Base-by-base conservation (phyloP, 2,888 invertebrate genomes). In the Ochropleura leucogaster region DNA sequence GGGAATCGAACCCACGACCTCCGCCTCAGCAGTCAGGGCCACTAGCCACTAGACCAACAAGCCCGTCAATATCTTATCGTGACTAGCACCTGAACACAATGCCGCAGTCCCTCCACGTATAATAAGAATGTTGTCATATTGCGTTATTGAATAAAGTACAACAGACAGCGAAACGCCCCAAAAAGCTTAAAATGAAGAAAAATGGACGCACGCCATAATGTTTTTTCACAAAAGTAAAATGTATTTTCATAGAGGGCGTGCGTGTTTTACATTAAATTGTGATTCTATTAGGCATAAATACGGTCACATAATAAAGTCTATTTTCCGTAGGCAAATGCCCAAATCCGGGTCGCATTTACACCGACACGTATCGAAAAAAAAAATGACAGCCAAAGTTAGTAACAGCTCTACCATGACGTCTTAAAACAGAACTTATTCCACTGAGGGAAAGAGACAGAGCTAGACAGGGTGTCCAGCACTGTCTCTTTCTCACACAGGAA, bases 221-320 rank as follows among this genome's bases (percentile, higher is more conserved):
- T 72, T 76, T 82, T 64, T 72, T 74, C 72, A 79, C 68, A 76
- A 72, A 82, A 83, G 76, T 77, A 75, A 79, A 79, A 80, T 77
- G 72, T 79, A 78, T 78, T 85, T 76, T 68, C 65, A 75, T 87
- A 79, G 76, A 73, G 72, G 75, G 78, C 67, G 73, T 74, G 73
- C 84, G 77, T 77, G 79, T 80, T 82, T 75, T 74, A 79, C 77
- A 77, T 86, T 79, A 85, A 86, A 87, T 87, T 78, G 81, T 85
- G 77, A 86, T 88, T 83, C 84, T 88, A 88, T 89, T 89, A 88
- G 82, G 83, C 85, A 80, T 87, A 89, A 90, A 90, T 88, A 88
- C 84, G 89, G 85, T 86, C 85, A 85, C 87, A 87, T 88, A 89
- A 90, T 90, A 89, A 90, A 89, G 86, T 89, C 85, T 85, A 89